phyloP scores from a whole-genome alignment of 2,797 vertebrate species.

The Oceanodroma leucorhoa region DNA sequence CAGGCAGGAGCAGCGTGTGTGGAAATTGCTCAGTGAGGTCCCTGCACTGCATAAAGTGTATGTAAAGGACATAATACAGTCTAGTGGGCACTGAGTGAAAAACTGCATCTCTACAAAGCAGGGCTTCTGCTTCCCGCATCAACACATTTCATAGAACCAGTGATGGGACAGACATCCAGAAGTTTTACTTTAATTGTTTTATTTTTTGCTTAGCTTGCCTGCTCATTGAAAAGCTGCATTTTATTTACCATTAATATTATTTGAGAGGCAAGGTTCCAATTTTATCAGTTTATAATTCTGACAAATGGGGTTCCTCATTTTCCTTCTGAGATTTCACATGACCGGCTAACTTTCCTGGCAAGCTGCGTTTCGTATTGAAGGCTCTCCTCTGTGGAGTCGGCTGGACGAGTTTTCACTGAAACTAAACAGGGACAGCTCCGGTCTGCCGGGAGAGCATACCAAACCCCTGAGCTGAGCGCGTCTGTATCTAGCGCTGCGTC shows the following conservation, averaged over 20 bases:
- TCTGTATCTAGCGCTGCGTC: background rate
- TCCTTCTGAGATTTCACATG: constrained; percentile 36
- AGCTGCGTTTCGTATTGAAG: background rate
- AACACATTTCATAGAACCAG: background rate
- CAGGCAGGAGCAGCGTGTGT: background rate
- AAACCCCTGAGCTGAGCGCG: background rate
- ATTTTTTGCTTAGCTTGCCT: background rate
- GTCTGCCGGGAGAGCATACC: background rate
- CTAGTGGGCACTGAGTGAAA: background rate
- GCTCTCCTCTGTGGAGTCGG: background rate
- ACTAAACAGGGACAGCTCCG: background rate
- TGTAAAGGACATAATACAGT: background rate
- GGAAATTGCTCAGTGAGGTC: background rate
- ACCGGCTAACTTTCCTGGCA: constrained; percentile 32
- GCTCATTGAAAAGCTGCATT: background rate
- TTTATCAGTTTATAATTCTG: constrained; percentile 51
- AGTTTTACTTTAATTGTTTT: background rate
- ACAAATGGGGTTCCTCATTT: constrained; percentile 31
- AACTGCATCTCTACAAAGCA: background rate
- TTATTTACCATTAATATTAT: constrained; percentile 33
- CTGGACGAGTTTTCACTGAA: background rate
- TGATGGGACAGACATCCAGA: background rate
- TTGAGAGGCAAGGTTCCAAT: constrained; percentile 26
- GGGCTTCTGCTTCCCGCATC: background rate
- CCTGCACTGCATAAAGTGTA: background rate